A percentile compares a stretch with the other conserved stretches of the same genome.
Evolutionary conservation across 2,888 invertebrate genomes (phyloP).

Genomic region (Pandemis cinnamomeana): DNA sequence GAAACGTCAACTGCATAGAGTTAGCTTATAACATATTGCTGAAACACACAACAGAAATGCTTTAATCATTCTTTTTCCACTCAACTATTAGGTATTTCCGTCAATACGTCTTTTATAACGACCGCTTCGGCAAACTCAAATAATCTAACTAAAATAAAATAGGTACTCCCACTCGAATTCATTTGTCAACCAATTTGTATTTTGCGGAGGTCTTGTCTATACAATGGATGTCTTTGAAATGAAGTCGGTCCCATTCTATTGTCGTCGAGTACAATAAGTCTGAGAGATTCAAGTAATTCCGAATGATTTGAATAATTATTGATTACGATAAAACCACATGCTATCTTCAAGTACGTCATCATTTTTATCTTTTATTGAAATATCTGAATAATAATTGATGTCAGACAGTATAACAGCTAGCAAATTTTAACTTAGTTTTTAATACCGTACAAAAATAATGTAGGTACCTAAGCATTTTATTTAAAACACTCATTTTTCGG

Average conservation of each 20-base stretch:
- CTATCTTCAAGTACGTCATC: background rate
- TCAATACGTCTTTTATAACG: background rate
- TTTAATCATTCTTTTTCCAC: background rate
- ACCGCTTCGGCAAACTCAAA: slow-evolving; percentile 7
- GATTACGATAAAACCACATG: slow-evolving; percentile 14
- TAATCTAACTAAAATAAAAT: slow-evolving; percentile 19
- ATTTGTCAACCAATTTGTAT: slow-evolving; percentile 36
- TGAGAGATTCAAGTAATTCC: slow-evolving; percentile 23
- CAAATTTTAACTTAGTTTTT: too few relatives aligned
- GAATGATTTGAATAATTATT: slow-evolving; percentile 26
- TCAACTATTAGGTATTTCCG: background rate
- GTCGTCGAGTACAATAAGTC: slow-evolving; percentile 32
- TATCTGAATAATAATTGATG: too few relatives aligned
- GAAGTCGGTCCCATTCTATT: slow-evolving; percentile 35
- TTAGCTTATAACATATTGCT: too few relatives aligned
- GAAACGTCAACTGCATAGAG: background rate
- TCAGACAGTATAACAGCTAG: too few relatives aligned
- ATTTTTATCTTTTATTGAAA: background rate
- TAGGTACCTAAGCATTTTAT: too few relatives aligned
- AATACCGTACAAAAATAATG: too few relatives aligned
- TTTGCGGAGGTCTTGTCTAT: slow-evolving; percentile 23
- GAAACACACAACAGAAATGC: too few relatives aligned
- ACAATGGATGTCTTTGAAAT: slow-evolving; percentile 34
- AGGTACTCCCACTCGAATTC: slow-evolving; percentile 19
- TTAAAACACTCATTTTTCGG: too few relatives aligned